Conservation (phyloP, 2,888 invertebrate species). For the Diploptera punctata region DNA sequence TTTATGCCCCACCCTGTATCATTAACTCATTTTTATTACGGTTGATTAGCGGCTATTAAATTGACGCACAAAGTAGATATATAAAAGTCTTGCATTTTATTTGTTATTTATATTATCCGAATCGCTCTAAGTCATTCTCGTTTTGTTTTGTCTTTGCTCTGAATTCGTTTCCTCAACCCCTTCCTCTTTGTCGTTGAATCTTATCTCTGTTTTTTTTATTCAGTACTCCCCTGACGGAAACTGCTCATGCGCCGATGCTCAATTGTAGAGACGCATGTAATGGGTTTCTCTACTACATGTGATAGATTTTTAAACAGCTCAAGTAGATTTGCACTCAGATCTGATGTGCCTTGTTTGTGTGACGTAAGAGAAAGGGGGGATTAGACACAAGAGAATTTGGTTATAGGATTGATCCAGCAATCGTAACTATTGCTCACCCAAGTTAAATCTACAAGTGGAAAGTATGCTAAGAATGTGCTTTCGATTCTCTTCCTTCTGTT, state of each 20-base stretch:
- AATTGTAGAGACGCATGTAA: background rate
- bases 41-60: conserved; percentile 6
- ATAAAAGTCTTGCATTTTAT: conserved; percentile 3
- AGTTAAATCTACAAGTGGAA: too few relatives aligned
- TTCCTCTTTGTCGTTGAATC: background rate
- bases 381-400: too few relatives aligned
- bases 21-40: background rate
- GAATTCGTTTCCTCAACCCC: background rate
- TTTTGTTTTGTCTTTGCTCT: conserved; percentile 4
- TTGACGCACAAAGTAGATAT: background rate
- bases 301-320: conserved; percentile 25
- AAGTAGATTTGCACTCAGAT: conserved; percentile 7
- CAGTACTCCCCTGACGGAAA: background rate
- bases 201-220: background rate
- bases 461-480: too few relatives aligned
- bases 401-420: too few relatives aligned
- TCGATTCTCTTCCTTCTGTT: too few relatives aligned
- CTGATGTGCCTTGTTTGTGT: background rate
- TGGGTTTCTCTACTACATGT: conserved; percentile 14
- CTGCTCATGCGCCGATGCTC: background rate
- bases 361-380: too few relatives aligned
- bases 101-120: background rate
- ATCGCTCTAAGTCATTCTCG: background rate
- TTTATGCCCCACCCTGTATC: too few relatives aligned
- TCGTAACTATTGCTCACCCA: too few relatives aligned